phyloP scores from a whole-genome alignment of 2,888 invertebrate genomes.

The Petrolisthes manimaculis region DNA sequence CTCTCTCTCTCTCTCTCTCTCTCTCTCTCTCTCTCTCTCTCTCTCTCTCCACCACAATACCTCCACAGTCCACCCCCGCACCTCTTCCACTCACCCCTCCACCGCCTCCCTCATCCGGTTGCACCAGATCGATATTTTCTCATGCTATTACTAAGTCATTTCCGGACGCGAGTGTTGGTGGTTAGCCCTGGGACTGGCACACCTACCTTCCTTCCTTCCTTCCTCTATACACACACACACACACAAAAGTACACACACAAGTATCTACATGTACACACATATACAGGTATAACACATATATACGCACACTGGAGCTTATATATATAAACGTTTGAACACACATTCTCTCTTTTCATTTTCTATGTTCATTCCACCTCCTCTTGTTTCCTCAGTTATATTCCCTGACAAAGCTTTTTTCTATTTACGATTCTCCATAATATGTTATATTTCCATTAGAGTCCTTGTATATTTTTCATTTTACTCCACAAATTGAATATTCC shows the following conservation, averaged over 20 bases:
- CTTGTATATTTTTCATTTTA: too few species aligned
- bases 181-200: background rate
- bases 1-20: background rate
- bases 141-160: constrained; percentile 54
- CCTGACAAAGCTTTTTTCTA: background rate
- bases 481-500: too few species aligned
- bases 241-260: too few species aligned
- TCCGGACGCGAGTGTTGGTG: constrained; percentile 41
- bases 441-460: too few species aligned
- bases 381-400: background rate
- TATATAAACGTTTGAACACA: background rate
- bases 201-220: background rate
- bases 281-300: too few species aligned
- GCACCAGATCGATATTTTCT: constrained; percentile 52
- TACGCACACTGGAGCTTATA: background rate
- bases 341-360: background rate
- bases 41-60: too few species aligned
- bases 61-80: constrained; percentile 5
- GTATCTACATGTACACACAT: too few species aligned
- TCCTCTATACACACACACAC: background rate
- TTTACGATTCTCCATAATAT: too few species aligned
- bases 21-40: constrained; percentile 7
- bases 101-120: constrained; percentile 36
- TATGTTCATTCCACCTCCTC: background rate
- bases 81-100: constrained; percentile 12